Percentiles rank a stretch among this genome's conserved stretches.
Conservation (phyloP, 2,113 vertebrate species). For the Chaenogobius annularis region DNA sequence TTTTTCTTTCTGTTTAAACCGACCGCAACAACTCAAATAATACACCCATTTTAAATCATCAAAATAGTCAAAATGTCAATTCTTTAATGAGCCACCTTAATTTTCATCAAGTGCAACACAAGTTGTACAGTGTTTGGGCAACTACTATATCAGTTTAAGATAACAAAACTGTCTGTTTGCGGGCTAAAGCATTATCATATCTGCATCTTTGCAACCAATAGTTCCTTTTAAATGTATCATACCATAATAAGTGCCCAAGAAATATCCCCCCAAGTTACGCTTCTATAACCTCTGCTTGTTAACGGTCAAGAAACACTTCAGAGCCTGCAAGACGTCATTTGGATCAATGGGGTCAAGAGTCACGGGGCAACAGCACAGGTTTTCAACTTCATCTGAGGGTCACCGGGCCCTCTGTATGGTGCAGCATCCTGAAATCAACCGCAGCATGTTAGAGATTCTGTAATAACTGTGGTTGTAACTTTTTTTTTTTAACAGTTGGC, state of each 20-base stretch:
- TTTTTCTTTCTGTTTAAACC: too few species aligned
- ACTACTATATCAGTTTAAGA: too few species aligned
- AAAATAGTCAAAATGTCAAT: too few species aligned
- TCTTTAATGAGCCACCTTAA: too few species aligned
- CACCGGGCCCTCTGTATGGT: not conserved
- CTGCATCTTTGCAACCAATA: too few species aligned
- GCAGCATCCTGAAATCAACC: not conserved
- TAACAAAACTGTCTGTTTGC: too few species aligned
- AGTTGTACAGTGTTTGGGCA: conserved; percentile 41
- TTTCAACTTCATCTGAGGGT: not conserved
- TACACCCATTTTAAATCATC: too few species aligned
- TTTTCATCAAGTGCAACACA: not conserved
- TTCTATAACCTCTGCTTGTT: not conserved
- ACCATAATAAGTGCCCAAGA: not conserved
- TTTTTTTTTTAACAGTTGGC: not conserved
- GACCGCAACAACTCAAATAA: too few species aligned
- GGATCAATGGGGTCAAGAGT: not conserved
- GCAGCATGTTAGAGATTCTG: not conserved
- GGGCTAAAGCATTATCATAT: too few species aligned
- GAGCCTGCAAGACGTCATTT: conserved; percentile 1
- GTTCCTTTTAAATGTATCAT: not conserved
- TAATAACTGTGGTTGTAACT: not conserved
- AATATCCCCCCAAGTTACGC: not conserved
- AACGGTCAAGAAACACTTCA: not conserved
- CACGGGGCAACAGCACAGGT: not conserved